phyloP scores from a whole-genome alignment of 2,888 invertebrate genomes.

The Anthophora plumipes region DNA sequence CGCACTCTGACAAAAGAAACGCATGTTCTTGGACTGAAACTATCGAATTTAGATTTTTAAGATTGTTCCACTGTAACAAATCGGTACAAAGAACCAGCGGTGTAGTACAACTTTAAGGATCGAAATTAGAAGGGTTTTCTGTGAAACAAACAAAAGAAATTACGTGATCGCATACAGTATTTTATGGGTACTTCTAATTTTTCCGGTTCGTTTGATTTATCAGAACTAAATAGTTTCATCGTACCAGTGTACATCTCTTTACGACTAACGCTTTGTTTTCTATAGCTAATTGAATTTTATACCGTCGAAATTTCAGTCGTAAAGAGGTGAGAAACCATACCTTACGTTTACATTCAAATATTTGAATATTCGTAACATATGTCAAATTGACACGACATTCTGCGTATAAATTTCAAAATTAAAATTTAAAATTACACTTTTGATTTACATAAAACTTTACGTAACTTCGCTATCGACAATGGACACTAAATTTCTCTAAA shows the following conservation, averaged over 20 bases:
- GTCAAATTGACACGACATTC: neutral
- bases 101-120: constrained; percentile 17
- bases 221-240: neutral
- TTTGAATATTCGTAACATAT: constrained; percentile 9
- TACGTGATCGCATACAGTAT: neutral
- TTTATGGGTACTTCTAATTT: neutral
- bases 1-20: constrained; percentile 21
- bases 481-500: neutral
- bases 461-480: neutral
- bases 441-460: neutral
- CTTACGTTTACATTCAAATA: neutral
- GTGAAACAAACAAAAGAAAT: neutral
- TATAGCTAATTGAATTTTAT: neutral
- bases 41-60: constrained; percentile 26
- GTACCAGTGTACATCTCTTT: neutral
- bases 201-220: neutral
- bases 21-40: constrained; percentile 12
- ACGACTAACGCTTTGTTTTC: neutral
- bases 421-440: constrained; percentile 7
- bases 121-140: neutral
- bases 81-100: constrained; percentile 10
- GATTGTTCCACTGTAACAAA: constrained; percentile 16
- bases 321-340: constrained; percentile 7
- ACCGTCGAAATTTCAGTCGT: constrained; percentile 8
- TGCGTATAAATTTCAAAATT: neutral